Conservation (phyloP, 2,797 vertebrate genomes). For the Cyprinella venusta region DNA sequence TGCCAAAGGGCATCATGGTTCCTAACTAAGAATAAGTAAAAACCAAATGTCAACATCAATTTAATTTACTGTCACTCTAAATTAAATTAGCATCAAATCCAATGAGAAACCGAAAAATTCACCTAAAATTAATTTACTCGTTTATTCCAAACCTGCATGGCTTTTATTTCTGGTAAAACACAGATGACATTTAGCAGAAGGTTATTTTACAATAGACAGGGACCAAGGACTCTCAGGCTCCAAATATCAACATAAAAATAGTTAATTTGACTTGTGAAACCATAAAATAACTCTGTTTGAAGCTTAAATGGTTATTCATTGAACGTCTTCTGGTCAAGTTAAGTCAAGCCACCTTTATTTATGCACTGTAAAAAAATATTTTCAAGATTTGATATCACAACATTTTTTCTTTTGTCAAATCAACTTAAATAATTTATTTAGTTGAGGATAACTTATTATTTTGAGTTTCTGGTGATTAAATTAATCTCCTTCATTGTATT, state of each 20-base stretch:
- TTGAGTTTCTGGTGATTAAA: too few relatives aligned
- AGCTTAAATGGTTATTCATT: not conserved
- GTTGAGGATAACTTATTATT: too few relatives aligned
- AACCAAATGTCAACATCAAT: not conserved
- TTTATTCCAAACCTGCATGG: not conserved
- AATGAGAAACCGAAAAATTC: not conserved
- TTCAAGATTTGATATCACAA: too few relatives aligned
- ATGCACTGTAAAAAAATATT: too few relatives aligned
- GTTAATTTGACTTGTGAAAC: not conserved
- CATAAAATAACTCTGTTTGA: not conserved
- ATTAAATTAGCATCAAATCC: not conserved
- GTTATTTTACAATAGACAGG: not conserved
- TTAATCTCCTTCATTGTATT: too few relatives aligned
- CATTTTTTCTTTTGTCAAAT: too few relatives aligned
- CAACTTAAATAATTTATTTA: too few relatives aligned
- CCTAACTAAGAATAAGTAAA: not conserved
- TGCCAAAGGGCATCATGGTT: conserved; percentile 22
- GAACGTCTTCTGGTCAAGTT: not conserved
- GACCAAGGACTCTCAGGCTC: not conserved
- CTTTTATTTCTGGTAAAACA: not conserved
- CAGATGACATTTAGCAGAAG: not conserved
- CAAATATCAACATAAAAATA: not conserved
- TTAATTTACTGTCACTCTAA: conserved; percentile 7
- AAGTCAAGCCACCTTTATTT: too few relatives aligned
- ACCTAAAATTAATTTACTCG: not conserved